Evolutionary conservation across 2,888 invertebrate species (phyloP).

Genomic region (Serrognathus titanus): DNA sequence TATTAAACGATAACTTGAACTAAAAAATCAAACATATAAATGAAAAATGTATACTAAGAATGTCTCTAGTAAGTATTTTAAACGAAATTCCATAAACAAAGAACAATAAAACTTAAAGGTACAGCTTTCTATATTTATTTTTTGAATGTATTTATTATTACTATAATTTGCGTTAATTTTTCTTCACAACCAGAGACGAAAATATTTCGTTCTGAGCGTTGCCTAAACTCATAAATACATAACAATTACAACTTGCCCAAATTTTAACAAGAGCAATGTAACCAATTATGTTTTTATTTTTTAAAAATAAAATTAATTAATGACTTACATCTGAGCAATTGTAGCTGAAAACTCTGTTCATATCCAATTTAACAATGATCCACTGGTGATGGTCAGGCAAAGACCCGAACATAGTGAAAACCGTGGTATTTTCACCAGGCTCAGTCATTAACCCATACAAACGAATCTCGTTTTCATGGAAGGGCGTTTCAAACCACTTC

Average conservation of each 20-base stretch:
- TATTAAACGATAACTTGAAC: too few species aligned
- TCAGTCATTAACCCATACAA: conserved; percentile 92
- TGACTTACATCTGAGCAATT: conserved; percentile 37
- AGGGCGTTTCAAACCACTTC: conserved; percentile 70
- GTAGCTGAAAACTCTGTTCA: conserved; percentile 52
- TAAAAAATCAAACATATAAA: too few species aligned
- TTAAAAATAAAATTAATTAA: background rate
- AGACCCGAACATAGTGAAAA: conserved; percentile 90
- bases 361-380: conserved; percentile 76
- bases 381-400: conserved; percentile 74
- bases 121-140: too few species aligned
- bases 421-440: conserved; percentile 89
- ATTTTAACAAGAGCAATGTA: background rate
- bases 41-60: too few species aligned
- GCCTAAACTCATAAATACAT: too few species aligned
- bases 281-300: too few species aligned
- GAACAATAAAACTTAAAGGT: too few species aligned
- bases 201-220: too few species aligned
- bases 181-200: too few species aligned
- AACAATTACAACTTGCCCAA: background rate
- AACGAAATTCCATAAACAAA: too few species aligned
- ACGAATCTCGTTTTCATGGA: conserved; percentile 68
- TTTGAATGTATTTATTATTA: background rate
- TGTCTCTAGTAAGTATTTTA: too few species aligned
- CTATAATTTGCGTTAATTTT: background rate